Conservation (phyloP, 2,797 vertebrate genomes). For the Vultur gryphus region DNA sequence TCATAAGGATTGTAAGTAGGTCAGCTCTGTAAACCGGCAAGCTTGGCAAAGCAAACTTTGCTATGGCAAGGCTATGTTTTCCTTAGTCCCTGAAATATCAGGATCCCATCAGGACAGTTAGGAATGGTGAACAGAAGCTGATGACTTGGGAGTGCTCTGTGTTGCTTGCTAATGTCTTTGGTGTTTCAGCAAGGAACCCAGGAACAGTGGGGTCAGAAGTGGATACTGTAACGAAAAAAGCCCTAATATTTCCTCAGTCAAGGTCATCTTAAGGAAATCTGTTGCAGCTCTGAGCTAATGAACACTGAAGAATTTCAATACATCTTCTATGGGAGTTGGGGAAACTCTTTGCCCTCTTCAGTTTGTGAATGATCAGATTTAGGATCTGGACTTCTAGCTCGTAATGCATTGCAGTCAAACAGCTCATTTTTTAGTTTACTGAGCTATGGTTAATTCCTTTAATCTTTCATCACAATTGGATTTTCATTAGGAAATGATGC, state of each 20-base stretch:
- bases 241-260: background rate
- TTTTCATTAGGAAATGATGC: background rate
- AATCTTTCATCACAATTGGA: background rate
- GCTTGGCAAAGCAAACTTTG: background rate
- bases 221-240: background rate
- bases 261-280: background rate
- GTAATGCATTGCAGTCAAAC: background rate
- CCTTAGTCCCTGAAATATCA: background rate
- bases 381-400: background rate
- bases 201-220: background rate
- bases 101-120: background rate
- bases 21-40: conserved; percentile 21
- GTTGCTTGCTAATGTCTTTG: background rate
- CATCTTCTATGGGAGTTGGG: background rate
- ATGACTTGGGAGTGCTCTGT: background rate
- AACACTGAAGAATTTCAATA: background rate
- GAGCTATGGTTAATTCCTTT: background rate
- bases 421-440: background rate
- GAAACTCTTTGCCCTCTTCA: background rate
- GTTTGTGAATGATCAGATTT: background rate
- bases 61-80: background rate
- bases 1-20: conserved; percentile 56
- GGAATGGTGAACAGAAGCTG: background rate
- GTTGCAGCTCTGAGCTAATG: background rate
- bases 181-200: background rate